Base-by-base conservation (phyloP, 37 sponge, comb jelly and placozoan species). In the Halisarca cf. caerulea region DNA sequence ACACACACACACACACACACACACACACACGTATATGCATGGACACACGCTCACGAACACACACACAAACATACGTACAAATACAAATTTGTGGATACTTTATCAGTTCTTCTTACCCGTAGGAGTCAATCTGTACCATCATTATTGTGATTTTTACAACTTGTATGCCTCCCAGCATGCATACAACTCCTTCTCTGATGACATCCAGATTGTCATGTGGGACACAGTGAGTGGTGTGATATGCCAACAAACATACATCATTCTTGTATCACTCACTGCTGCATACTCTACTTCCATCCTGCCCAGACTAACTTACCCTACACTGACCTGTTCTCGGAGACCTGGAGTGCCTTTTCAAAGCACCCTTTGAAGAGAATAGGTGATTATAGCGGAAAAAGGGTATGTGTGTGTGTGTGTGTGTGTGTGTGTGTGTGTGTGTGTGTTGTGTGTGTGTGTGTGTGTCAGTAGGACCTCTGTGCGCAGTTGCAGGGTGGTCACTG, bases 101-200 rank as follows among this genome's bases (percentile, higher is more conserved):
- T 64, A 38, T 24, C 11, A 20, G 44, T 43, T 79, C 53, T 17
- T 79, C 53, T 79, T 11, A 79, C 37, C 82, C 80, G 17, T 45
- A 92, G 92, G 92, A 27, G 90, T 94, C 53, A 96, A 94, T 38
- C 73, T 96, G 73, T 96, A 94, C 69, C 97, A 96, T 68, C 97
- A 96, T 66, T 96, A 80, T 82, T 96, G 97, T 80, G 97, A 96
- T 74, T 94, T 94, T 83, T 91, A 89, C 88, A 96, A 96, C 77
- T 81, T 96, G 38, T 96, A 91, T 80, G 97, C 94, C 9, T 89
- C 97, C 8, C 94, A 92, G 85, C 97, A 96, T 70, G 83, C 84
- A 58, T 94, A 96, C 77, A 90, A 90, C 33, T 88, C 92, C n/a
- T 96, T 96, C 85, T 60, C 78, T n/a, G 81, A 88, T 59, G 92